A percentile compares a stretch with the other conserved stretches of the same genome.
Evolutionary conservation across 2,888 invertebrate genomes (phyloP).

Genomic region (Ganaspis brasiliensis): DNA sequence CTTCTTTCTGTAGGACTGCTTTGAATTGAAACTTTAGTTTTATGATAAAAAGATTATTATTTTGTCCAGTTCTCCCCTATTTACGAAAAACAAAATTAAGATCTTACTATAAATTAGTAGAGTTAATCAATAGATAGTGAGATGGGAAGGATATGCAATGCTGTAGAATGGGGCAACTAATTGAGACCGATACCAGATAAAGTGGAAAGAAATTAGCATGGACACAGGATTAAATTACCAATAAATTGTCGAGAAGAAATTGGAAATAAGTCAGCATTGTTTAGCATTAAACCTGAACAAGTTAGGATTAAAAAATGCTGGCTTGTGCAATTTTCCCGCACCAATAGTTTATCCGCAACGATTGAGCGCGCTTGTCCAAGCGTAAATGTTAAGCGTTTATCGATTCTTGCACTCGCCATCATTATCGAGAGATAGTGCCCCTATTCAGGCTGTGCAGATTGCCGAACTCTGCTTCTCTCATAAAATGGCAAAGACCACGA

Average conservation of each 20-base stretch:
- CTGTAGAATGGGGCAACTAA: background rate
- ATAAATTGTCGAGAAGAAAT: no score
- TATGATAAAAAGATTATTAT: no score
- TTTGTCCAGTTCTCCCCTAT: no score
- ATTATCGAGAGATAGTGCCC: constrained; percentile 73
- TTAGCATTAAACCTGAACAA: constrained; percentile 1
- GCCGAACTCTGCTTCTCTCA: constrained; percentile 64
- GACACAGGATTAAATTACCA: no score
- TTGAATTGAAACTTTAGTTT: no score
- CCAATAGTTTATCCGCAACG: constrained; percentile 74
- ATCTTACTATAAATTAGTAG: no score
- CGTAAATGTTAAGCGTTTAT: constrained; percentile 76
- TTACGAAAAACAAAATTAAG: no score
- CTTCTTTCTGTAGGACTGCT: no score
- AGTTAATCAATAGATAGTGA: no score
- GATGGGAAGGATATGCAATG: background rate
- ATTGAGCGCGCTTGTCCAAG: constrained; percentile 76
- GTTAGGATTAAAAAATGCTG: background rate
- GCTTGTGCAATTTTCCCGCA: constrained; percentile 47
- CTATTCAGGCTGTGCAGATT: constrained; percentile 66
- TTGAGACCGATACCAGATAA: no score
- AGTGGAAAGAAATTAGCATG: no score
- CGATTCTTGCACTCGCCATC: constrained; percentile 74
- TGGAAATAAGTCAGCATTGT: background rate
- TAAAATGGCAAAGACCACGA: constrained; percentile 61